Evolutionary conservation across 2,888 invertebrate genomes (phyloP), one percentile per base, ranked within the genome.

Genomic region (Drosophila anceps): DNA sequence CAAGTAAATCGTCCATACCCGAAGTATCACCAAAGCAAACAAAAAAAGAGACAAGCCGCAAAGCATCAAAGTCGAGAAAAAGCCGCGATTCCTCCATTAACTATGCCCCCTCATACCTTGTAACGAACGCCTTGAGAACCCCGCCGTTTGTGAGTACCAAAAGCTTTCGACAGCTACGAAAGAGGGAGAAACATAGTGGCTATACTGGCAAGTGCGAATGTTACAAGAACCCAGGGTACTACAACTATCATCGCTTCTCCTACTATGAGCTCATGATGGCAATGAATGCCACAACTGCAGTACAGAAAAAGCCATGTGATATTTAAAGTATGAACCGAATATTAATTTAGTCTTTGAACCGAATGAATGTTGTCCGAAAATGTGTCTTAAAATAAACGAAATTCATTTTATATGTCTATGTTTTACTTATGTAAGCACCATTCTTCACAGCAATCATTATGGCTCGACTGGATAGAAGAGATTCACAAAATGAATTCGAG

Each of bases 231-330:
- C 68, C 68, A 0, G 69, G 69, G 12, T 57, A 31, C 18, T 69
- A 43, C 6, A 55, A 63, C 24, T 69, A 76, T 41, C 74, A 77
- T 54, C 66, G 69, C 0, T 81, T 15, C 48, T 81, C 84, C 13
- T 72, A 46, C 37, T 61, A 58, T 8, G 69, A 73, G 12, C 37
- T 80, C 0, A 50, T 57, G 37, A 44, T 33, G 7, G 31, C 63
- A 0, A 37, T 39, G 6, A 51, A 64, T 69, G 55, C 31, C 7
- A 6, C 18, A 43, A 54, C 18, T 78, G 58, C 27, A 59, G 41
- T 35, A 31, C 29, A 27, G 51, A 66, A 57, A 15, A 27, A 29
- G 29, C 20, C 9, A 24, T 24, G 12, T n/a, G 12, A 27, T 13
- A 8, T 24, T 24, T 24, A 15, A 50, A 46, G 4, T 15, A 24